Conservation (phyloP, 2,888 invertebrate genomes). For the Cistogaster globosa region DNA sequence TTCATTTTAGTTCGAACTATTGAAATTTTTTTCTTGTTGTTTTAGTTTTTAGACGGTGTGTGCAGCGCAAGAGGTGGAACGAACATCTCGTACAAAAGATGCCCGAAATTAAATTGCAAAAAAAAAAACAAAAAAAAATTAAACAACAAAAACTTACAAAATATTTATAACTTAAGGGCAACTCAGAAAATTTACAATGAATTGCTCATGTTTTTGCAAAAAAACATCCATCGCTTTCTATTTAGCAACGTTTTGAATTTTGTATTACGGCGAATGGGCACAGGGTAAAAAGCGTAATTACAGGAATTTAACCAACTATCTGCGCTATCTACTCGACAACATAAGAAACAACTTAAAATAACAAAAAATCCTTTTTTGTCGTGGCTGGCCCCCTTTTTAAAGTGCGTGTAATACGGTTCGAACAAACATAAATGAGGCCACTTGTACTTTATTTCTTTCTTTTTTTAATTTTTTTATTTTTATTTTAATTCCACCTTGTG, state of each 20-base stretch:
- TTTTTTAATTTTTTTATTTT: not conserved
- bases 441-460: slow-evolving; percentile 56
- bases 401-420: slow-evolving; percentile 69
- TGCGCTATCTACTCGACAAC: slow-evolving; percentile 66
- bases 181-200: slow-evolving; percentile 67
- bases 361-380: slow-evolving; percentile 33
- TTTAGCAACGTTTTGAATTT: slow-evolving; percentile 38
- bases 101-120: slow-evolving; percentile 57
- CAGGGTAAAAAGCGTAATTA: slow-evolving; percentile 62
- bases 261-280: slow-evolving; percentile 10
- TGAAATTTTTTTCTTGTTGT: slow-evolving; percentile 30
- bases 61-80: slow-evolving; percentile 63
- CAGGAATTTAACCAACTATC: slow-evolving; percentile 71
- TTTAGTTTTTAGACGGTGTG: not conserved
- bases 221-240: slow-evolving; percentile 48
- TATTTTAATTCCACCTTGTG: slow-evolving; percentile 40
- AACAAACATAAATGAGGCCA: slow-evolving; percentile 64
- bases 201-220: slow-evolving; percentile 65
- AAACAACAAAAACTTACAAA: slow-evolving; percentile 49
- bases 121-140: slow-evolving; percentile 22
- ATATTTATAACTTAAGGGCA: slow-evolving; percentile 71
- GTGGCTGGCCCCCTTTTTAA: slow-evolving; percentile 47
- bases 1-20: slow-evolving; percentile 60
- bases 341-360: slow-evolving; percentile 65
- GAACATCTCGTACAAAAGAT: slow-evolving; percentile 52